Evolutionary conservation across 2,888 invertebrate genomes (phyloP).

Genomic region (Eristalinus sepulchralis): DNA sequence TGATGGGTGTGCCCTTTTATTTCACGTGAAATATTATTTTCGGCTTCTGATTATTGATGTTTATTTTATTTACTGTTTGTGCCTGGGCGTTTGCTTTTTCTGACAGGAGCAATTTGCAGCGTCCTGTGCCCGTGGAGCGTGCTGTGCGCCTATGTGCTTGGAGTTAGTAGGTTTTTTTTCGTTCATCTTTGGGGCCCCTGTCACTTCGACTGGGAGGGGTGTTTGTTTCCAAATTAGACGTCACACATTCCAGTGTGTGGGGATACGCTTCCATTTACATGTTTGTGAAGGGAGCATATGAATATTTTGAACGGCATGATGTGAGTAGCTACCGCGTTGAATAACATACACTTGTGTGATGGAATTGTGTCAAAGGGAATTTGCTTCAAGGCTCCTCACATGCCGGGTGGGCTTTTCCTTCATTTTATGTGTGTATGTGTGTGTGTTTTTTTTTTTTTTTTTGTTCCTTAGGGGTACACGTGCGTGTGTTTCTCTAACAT

Average conservation of each 20-base stretch:
- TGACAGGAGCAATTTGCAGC: constrained; percentile 27
- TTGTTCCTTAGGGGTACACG: not conserved
- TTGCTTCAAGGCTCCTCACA: constrained; percentile 36
- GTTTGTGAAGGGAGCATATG: constrained; percentile 17
- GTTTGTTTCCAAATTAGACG: constrained; percentile 60
- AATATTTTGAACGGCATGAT: constrained; percentile 18
- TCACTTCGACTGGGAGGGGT: not conserved
- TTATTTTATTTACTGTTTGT: constrained; percentile 45
- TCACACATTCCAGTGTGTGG: constrained; percentile 8
- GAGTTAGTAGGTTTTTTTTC: constrained; percentile 14
- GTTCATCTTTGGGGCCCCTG: not conserved
- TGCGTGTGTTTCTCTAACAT: constrained; percentile 23
- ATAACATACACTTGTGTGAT: constrained; percentile 51
- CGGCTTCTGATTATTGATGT: constrained; percentile 48
- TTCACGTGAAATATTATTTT: constrained; percentile 60
- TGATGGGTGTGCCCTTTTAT: constrained; percentile 45
- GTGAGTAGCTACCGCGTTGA: not conserved
- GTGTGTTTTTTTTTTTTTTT: not conserved
- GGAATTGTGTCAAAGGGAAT: constrained; percentile 65
- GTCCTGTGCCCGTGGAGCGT: not conserved
- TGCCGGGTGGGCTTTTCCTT: constrained; percentile 3
- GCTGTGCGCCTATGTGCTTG: not conserved
- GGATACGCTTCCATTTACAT: constrained; percentile 20
- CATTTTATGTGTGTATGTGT: too few relatives aligned
- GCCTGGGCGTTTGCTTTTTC: constrained; percentile 16